Base-by-base conservation (phyloP, 2,888 invertebrate genomes). In the Tupiocoris notatus region DNA sequence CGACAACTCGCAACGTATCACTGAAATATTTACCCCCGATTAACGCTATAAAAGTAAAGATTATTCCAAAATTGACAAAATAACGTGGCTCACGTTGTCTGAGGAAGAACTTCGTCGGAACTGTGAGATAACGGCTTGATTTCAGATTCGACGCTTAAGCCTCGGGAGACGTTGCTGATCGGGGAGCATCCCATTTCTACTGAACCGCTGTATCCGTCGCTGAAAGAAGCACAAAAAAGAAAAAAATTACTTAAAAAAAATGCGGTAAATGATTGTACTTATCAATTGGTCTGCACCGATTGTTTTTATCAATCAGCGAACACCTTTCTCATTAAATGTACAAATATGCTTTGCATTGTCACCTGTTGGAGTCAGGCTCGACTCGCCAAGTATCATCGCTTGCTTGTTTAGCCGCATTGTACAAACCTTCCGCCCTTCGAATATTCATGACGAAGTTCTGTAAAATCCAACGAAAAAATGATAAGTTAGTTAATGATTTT, bases 381-480 rank as follows among this genome's bases (percentile, higher is more conserved):
- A 78, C 77, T 66, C 76, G 58, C 78, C 78, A 78, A 1, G 77
- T 76, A 23, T 78, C 78, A n/a, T 71, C 70, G 57, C 77, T 80
- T 16, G 81, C 80, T 63, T 79, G 80, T 57, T 81, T 81, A 21
- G 81, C 81, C 17, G 79, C 78, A 20, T 86, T 85, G 83, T 89
- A 92, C n/a, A 91, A 86, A 80, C 89, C 86, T 84, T 91, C 91
- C 0, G 94, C 93, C 83, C 92, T 91, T 77, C 87, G 86, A 39
- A 94, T 85, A 78, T 91, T 89, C 59, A 90, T 89, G 78, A 90
- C 88, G 92, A 93, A 94, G 65, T 86, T 86, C 88, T 90, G 82
- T 17, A 82, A 81, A 24, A 18, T 77, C 18, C 7, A 57, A 57
- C 57, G 58, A 24, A 64, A 25, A 58, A 58, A 70, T n/a, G n/a